These are phyloP conservation scores for Poecile atricapillus DNA, from an alignment of 2,113 vertebrate genomes.

Conservation along the genomic window DNA sequence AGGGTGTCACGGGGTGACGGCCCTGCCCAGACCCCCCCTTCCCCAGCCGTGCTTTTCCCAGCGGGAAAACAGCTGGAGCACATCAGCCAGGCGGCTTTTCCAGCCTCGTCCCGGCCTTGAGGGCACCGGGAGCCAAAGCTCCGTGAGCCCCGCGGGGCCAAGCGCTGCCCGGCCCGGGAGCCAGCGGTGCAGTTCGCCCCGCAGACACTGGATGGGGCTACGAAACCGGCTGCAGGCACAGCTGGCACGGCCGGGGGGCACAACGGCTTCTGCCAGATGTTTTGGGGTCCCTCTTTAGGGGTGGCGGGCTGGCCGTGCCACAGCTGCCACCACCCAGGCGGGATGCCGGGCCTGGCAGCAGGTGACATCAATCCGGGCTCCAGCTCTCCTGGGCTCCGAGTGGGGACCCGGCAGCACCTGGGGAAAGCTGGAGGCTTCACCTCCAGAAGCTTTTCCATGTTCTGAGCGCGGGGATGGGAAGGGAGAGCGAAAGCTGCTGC, in stretches of 20 bases:
- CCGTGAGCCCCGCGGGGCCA: fast-evolving
- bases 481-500: fast-evolving
- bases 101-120: neutral
- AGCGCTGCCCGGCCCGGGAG: neutral
- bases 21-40: neutral
- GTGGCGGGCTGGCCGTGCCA: fast-evolving
- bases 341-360: neutral
- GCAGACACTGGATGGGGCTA: conserved; percentile 54
- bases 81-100: neutral
- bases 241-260: neutral
- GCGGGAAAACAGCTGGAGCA: fast-evolving
- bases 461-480: fast-evolving
- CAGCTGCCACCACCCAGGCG: fast-evolving
- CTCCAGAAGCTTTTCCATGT: fast-evolving
- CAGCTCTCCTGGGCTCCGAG: fast-evolving
- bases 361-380: neutral
- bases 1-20: neutral
- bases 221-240: neutral
- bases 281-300: neutral
- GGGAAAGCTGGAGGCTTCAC: neutral
- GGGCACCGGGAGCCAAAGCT: fast-evolving
- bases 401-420: fast-evolving
- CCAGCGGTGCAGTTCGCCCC: conserved; percentile 23
- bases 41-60: neutral
- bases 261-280: neutral